Percentiles rank a stretch among this genome's conserved stretches.
These are phyloP conservation scores for Sphecodes monilicornis DNA, from an alignment of 2,888 invertebrate species.

Conservation along the genomic window DNA sequence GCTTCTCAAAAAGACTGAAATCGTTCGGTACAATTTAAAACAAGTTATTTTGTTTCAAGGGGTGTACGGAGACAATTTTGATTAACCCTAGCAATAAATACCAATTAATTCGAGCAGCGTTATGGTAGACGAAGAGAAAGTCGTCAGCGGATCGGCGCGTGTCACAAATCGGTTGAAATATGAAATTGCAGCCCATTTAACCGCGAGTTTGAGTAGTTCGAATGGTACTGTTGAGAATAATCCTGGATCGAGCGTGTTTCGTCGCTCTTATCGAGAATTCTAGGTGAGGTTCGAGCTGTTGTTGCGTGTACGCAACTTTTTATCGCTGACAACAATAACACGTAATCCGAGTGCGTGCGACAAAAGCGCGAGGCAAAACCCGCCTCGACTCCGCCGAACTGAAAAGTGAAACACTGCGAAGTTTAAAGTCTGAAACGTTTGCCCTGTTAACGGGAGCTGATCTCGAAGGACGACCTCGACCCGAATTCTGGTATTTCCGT, in stretches of 20 bases:
- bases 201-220: neutral
- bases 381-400: neutral
- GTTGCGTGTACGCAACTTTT: conserved; percentile 37
- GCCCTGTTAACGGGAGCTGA: conserved; percentile 42
- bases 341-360: conserved; percentile 39
- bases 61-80: too few relatives aligned
- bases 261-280: neutral
- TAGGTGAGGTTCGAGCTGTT: neutral
- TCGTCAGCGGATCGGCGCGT: too few relatives aligned
- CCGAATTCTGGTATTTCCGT: conserved; percentile 52
- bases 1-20: too few relatives aligned
- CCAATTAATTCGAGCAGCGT: too few relatives aligned
- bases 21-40: too few relatives aligned
- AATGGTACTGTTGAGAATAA: neutral
- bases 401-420: conserved; percentile 38
- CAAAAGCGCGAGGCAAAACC: neutral
- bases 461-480: conserved; percentile 53
- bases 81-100: too few relatives aligned
- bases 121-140: too few relatives aligned
- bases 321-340: conserved; percentile 55
- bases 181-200: too few relatives aligned
- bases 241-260: neutral
- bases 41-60: too few relatives aligned
- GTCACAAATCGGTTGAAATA: too few relatives aligned
- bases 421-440: conserved; percentile 30